Evolutionary conservation across 2,888 invertebrate genomes (phyloP), one percentile per base, ranked within the genome.

Genomic region (Eristalis arbustorum): DNA sequence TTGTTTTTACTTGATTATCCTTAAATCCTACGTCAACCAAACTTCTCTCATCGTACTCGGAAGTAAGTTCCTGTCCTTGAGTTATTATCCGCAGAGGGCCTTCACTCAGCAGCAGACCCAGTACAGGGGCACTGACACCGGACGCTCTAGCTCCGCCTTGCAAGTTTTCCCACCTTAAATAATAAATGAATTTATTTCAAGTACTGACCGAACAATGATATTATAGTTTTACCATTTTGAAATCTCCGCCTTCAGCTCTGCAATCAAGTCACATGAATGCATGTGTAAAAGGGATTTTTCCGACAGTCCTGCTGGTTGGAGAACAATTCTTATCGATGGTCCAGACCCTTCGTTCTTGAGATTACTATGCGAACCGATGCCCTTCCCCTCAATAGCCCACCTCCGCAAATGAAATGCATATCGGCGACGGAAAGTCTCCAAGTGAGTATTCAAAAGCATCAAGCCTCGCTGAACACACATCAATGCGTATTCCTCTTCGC

Each of bases 11-110:
- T 94, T 98, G 98, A 91, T 97, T 96, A 91, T 98, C 98, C 91
- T 98, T 98, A 91, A 98, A 98, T 25, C 98, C 98, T 94, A 98
- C 96, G 92, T 98, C 98, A 56, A 96, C 96, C 2, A 98, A 93
- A 1, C 97, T 97, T 89, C 98, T 96, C 91, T 98, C 98, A 91
- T 98, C 98, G 89, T 97, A 97, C 90, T 98, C 98, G 3, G 97
- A 96, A 0, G 97, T 97, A 8, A 98, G 93, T 91, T 98, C 98
- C 92, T 98, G 98, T 0, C 98, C 98, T 91, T 97, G 96, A 0
- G 98, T 98, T 88, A 98, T 98, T 94, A 98, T 98, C 62, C 98
- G 94, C 71, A 98, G 95, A 0, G 97, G 97, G 0, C 97, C 97
- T 90, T 97, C 97, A 1, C 96, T 96, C 0, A 97, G 93, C 34